Conservation (phyloP, 2,113 vertebrate species). For the Ctenomys sociabilis region DNA sequence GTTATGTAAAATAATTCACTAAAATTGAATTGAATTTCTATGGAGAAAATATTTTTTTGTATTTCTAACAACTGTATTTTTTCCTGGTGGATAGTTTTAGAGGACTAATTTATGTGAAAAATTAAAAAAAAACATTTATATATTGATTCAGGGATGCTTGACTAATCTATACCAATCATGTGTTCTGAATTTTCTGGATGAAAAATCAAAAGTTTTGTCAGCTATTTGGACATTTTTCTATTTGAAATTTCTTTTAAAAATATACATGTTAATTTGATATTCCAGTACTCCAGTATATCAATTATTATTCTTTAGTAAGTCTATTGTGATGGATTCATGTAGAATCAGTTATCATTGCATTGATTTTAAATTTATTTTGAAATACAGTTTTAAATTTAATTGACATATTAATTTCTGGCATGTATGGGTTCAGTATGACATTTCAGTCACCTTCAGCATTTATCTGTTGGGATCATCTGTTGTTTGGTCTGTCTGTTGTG, state of each 20-base stretch:
- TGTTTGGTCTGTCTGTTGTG: neutral
- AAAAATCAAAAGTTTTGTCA: neutral
- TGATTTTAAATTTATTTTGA: neutral
- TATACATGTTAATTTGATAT: neutral
- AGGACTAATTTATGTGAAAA: neutral
- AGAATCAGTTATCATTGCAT: neutral
- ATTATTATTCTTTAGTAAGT: neutral
- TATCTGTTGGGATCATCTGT: neutral
- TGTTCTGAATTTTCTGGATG: neutral
- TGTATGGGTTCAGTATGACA: neutral
- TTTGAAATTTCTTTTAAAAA: neutral
- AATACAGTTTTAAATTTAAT: neutral
- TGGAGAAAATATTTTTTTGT: conserved; percentile 7
- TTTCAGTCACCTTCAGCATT: neutral
- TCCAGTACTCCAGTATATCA: neutral
- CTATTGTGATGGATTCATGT: neutral
- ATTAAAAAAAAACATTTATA: neutral
- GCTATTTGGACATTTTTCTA: neutral
- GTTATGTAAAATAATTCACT: neutral
- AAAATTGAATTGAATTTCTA: neutral
- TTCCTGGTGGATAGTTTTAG: neutral
- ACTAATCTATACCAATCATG: neutral
- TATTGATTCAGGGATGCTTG: neutral
- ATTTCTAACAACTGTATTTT: neutral
- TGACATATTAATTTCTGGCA: neutral